phyloP scores from a whole-genome alignment of 2,797 vertebrate species.

The Pangasius larnaudii region DNA sequence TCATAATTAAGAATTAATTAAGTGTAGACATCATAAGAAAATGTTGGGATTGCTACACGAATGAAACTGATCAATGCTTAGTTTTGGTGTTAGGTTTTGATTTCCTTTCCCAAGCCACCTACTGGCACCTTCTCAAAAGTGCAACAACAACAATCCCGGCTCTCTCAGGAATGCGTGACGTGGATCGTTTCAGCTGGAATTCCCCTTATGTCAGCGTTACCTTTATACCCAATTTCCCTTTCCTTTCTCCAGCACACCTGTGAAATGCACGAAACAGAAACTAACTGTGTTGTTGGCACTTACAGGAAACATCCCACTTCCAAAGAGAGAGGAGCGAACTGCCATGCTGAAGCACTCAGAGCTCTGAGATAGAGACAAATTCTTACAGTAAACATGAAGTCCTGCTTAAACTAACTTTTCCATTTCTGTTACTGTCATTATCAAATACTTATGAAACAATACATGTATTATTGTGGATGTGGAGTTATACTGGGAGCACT shows the following conservation, averaged over 20 bases:
- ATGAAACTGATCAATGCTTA: neutral
- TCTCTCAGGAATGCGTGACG: neutral
- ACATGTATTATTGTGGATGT: neutral
- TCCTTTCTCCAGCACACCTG: constrained; percentile 1
- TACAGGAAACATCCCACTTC: constrained; percentile 91
- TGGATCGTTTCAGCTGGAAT: neutral
- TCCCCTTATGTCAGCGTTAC: neutral
- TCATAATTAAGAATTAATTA: too few relatives aligned
- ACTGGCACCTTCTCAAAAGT: neutral
- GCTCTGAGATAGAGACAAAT: neutral
- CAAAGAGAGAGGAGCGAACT: constrained; percentile 76
- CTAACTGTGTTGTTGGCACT: too few relatives aligned
- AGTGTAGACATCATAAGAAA: neutral
- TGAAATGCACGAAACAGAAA: neutral
- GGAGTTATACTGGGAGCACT: neutral
- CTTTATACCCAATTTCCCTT: neutral
- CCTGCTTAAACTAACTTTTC: neutral
- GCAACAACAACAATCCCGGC: neutral
- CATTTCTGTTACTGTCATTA: neutral
- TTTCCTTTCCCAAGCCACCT: neutral
- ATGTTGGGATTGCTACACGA: neutral
- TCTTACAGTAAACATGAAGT: neutral
- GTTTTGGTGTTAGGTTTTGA: neutral
- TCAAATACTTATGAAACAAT: neutral
- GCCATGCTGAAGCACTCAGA: constrained; percentile 68